Evolutionary conservation across 2,888 invertebrate genomes (phyloP).

Genomic region (Himalopsyche kuldschensis): DNA sequence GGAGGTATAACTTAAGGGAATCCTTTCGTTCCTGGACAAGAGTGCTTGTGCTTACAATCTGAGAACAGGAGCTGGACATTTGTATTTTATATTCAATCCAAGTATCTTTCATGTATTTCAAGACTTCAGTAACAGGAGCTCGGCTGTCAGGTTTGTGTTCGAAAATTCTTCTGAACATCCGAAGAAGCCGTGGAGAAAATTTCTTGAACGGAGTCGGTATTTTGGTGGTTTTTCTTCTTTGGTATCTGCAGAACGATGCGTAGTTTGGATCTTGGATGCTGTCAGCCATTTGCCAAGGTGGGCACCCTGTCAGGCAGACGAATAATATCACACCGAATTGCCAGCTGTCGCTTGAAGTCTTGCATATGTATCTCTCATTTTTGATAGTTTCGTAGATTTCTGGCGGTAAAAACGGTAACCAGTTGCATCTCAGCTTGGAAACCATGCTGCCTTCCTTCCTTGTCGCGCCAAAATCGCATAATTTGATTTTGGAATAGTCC

Average conservation of each 20-base stretch:
- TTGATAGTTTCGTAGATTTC: conserved; percentile 63
- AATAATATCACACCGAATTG: conserved; percentile 74
- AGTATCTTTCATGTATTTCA: conserved; percentile 63
- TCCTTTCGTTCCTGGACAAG: conserved; percentile 50
- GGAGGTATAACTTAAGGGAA: conserved; percentile 56
- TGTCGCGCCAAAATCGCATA: conserved; percentile 76
- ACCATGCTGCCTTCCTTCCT: conserved; percentile 62
- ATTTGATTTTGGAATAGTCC: conserved; percentile 69
- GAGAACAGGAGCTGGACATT: conserved; percentile 56
- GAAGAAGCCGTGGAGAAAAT: conserved; percentile 69
- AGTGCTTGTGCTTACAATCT: conserved; percentile 44
- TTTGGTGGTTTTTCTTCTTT: conserved; percentile 63
- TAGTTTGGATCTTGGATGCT: conserved; percentile 73
- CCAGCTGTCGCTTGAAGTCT: conserved; percentile 73
- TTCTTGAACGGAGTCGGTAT: conserved; percentile 61
- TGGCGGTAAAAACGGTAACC: conserved; percentile 63
- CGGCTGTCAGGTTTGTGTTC: conserved; percentile 69
- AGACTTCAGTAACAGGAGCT: conserved; percentile 62
- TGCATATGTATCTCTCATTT: conserved; percentile 67
- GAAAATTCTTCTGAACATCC: conserved; percentile 70
- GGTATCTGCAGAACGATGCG: conserved; percentile 68
- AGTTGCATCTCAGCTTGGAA: conserved; percentile 59
- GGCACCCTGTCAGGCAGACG: conserved; percentile 68
- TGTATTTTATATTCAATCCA: conserved; percentile 61
- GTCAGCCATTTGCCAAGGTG: conserved; percentile 73